Conservation (phyloP, 2,888 invertebrate species). For the Apamea crenata region DNA sequence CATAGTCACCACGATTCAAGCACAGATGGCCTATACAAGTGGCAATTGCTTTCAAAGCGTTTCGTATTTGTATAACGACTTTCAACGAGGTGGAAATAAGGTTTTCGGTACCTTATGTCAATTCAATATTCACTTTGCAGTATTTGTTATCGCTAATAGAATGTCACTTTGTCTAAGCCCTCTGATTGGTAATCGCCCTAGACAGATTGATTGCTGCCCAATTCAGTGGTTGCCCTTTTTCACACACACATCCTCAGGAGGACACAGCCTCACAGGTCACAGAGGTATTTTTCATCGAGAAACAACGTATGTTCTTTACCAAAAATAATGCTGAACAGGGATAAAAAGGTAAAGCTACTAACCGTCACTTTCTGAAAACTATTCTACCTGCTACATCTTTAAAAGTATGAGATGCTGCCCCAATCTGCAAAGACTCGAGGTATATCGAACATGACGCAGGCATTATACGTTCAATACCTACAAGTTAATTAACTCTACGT, state of each 20-base stretch:
- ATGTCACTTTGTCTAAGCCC: neutral
- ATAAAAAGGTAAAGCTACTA: neutral
- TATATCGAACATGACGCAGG: neutral
- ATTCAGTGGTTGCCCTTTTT: neutral
- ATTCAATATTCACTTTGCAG: neutral
- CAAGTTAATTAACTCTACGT: neutral
- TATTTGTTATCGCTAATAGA: neutral
- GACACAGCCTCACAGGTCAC: neutral
- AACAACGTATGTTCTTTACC: neutral
- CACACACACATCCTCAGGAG: neutral
- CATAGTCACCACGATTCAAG: neutral
- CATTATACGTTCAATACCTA: neutral
- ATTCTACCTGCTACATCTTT: neutral
- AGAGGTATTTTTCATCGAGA: neutral
- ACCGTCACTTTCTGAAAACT: neutral
- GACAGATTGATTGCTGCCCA: neutral
- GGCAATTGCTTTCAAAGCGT: neutral
- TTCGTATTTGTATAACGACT: neutral
- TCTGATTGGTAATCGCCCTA: neutral
- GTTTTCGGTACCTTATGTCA: neutral
- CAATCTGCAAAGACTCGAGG: neutral
- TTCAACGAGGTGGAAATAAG: neutral
- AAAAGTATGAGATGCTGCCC: neutral
- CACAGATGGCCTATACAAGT: neutral
- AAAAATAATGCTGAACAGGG: no score